Conservation (phyloP, 2,797 vertebrate genomes). For the Xenentodon cancila region DNA sequence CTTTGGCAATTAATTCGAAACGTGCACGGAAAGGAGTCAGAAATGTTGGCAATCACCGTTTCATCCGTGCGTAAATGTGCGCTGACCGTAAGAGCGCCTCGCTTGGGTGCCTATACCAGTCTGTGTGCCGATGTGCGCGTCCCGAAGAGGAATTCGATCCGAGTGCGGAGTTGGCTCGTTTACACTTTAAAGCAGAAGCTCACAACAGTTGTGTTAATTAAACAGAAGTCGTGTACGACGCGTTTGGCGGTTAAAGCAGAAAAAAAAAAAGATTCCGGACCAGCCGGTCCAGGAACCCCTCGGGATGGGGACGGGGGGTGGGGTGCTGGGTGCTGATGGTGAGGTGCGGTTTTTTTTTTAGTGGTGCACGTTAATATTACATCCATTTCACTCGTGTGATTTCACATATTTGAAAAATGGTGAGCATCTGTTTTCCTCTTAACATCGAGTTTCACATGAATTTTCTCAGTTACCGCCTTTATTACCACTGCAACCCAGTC, state of each 20-base stretch:
- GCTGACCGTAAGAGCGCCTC: slow-evolving; percentile 58
- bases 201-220: slow-evolving; percentile 49
- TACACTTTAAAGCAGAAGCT: slow-evolving; percentile 30
- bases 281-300: slow-evolving; percentile 40
- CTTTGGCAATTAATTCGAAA: slow-evolving; percentile 5
- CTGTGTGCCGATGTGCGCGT: slow-evolving; percentile 39
- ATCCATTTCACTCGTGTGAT: slow-evolving; percentile 8
- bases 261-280: slow-evolving; percentile 27
- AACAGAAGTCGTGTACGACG: slow-evolving; percentile 12
- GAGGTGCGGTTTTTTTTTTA: background rate
- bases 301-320: background rate
- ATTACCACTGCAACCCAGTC: slow-evolving; percentile 1
- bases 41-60: slow-evolving; percentile 40
- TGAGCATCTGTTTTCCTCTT: background rate
- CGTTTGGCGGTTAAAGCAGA: background rate
- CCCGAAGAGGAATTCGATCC: slow-evolving; percentile 58
- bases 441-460: slow-evolving; percentile 24
- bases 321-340: background rate
- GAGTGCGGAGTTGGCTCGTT: slow-evolving; percentile 33
- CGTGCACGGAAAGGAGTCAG: slow-evolving; percentile 23
- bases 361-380: background rate
- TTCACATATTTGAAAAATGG: slow-evolving; percentile 20
- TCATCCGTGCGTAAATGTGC: slow-evolving; percentile 74
- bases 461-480: slow-evolving; percentile 31
- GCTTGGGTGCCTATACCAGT: slow-evolving; percentile 13